Base-by-base conservation (phyloP, 2,113 vertebrate genomes). In the Crypturellus undulatus region DNA sequence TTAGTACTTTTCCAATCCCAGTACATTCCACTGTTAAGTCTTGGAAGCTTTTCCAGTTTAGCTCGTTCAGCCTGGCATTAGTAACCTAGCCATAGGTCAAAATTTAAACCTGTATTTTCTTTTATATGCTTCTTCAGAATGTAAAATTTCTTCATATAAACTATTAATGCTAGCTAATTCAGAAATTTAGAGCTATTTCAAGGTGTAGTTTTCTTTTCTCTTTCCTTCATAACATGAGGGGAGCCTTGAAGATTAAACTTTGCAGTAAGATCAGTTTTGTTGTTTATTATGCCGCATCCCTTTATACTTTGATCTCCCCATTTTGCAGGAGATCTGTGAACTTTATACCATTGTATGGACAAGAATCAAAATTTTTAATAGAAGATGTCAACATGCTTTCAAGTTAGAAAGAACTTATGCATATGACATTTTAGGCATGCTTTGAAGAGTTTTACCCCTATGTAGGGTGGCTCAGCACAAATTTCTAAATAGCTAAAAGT, bases 91-190 rank as follows among this genome's bases (percentile, higher is more conserved):
- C 70, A 12, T 43, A 47, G 6, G 28, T 42, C 43, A 75, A 42
- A 87, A 21, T 20, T 45, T 64, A 45, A 45, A 14, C 17, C 24
- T 18, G 17, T 12, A 10, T 11, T 56, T 52, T 73, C 67, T 56
- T 72, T 8, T 32, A 4, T 21, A 30, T 26, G 7, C 9, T 0
- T 1, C 25, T 84, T 54, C 0, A 1, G 3, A 30, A 30, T 26
- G 21, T 6, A n/a, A 3, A 42, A 56, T 79, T 49, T 80, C 38
- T 77, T 84, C 51, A 30, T 43, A n/a, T 6, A 62, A 4, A 32
- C 4, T 18, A 42, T 12, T 84, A 70, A 58, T 75, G 24, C 22
- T 38, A 76, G 3, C 14, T 65, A 47, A 54, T 43, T 80, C n/a
- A 49, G 30, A 76, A 76, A 91, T 38, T 21, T 38, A 76, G 6